Evolutionary conservation across 1,140 invertebrate species (phyloP).

Genomic region (Monomorium pharaonis): DNA sequence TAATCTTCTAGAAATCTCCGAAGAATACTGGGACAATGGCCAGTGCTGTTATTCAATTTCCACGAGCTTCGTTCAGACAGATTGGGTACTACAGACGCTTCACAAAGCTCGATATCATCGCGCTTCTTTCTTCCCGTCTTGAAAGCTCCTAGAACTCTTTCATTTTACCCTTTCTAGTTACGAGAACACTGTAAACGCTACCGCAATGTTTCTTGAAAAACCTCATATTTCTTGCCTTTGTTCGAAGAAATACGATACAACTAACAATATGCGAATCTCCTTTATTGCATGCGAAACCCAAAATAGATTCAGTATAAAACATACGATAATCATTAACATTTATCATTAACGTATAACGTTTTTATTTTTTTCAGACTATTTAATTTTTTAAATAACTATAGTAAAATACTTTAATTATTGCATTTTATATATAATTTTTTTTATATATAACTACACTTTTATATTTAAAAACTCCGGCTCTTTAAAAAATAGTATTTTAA

Average conservation of each 20-base stretch:
- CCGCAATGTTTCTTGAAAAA: neutral
- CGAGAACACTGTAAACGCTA: conserved; percentile 1
- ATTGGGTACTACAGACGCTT: conserved; percentile 33
- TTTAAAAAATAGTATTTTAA: neutral
- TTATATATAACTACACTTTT: neutral
- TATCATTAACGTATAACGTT: neutral
- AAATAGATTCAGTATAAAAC: neutral
- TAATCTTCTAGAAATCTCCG: neutral
- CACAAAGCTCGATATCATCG: neutral
- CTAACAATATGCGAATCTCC: conserved; percentile 7
- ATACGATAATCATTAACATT: neutral
- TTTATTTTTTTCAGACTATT: neutral
- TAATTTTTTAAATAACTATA: neutral
- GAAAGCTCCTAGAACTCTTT: neutral
- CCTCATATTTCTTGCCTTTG: conserved; percentile 16
- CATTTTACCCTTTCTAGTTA: neutral
- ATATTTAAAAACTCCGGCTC: neutral
- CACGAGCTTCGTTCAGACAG: conserved; percentile 17
- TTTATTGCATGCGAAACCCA: neutral
- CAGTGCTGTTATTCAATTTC: conserved; percentile 42
- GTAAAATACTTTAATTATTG: neutral
- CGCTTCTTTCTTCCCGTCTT: neutral
- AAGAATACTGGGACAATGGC: neutral
- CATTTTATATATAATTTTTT: neutral
- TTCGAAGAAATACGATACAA: neutral